Percentiles rank a stretch among this genome's conserved stretches.
Evolutionary conservation across 2,113 vertebrate genomes (phyloP).

Genomic region (Hydrochoerus hydrochaeris): DNA sequence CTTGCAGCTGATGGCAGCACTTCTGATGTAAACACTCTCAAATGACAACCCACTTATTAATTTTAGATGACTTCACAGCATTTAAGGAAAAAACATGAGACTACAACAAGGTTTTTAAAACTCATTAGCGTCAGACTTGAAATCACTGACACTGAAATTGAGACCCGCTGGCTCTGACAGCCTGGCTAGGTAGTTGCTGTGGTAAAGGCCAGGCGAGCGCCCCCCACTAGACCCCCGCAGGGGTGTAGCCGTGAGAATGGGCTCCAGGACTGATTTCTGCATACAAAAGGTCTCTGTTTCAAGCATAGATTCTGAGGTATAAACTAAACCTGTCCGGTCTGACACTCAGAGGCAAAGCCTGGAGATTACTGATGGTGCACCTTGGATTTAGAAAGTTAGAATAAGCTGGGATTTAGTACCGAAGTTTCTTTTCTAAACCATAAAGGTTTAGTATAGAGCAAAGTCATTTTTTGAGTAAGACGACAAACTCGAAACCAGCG

Average conservation of each 20-base stretch:
- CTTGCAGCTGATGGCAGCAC: neutral
- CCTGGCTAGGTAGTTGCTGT: neutral
- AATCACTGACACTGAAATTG: constrained; percentile 59
- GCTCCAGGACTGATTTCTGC: constrained; percentile 38
- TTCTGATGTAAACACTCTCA: constrained; percentile 24
- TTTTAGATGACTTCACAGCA: constrained; percentile 57
- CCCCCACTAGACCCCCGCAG: neutral
- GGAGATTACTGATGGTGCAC: neutral
- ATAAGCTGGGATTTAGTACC: neutral
- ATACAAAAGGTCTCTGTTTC: constrained; percentile 22
- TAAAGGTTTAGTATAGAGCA: neutral
- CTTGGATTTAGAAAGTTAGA: neutral
- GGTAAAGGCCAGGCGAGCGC: constrained; percentile 18
- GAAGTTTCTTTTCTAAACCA: neutral
- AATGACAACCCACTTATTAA: constrained; percentile 49
- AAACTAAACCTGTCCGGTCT: constrained; percentile 48
- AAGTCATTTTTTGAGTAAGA: neutral
- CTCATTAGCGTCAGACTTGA: constrained; percentile 47
- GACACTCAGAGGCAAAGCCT: neutral
- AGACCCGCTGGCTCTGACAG: constrained; percentile 46
- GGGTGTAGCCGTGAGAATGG: constrained; percentile 38
- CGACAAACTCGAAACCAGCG: neutral
- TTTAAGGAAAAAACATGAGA: constrained; percentile 59
- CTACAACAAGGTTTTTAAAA: constrained; percentile 65
- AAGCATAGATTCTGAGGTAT: constrained; percentile 24